Percentiles rank a stretch among this genome's conserved stretches.
Conservation (phyloP, 2,797 vertebrate species). For the Urocyon cinereoargenteus region DNA sequence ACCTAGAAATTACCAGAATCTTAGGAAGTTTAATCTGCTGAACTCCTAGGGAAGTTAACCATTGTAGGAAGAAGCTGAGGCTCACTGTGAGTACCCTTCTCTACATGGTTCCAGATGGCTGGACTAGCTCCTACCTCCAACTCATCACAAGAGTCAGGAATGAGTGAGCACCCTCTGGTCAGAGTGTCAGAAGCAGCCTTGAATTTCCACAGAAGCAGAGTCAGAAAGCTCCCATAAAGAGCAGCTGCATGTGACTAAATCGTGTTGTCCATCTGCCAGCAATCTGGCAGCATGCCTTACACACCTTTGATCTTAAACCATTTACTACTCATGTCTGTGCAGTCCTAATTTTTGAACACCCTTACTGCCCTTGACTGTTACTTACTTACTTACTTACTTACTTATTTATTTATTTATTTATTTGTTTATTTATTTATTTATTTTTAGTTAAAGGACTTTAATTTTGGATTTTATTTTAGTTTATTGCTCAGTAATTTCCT, state of each 20-base stretch:
- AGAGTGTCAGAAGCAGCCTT: not conserved
- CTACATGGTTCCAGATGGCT: not conserved
- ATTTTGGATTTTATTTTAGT: slow-evolving; percentile 8
- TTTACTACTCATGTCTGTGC: not conserved
- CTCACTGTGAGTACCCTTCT: not conserved
- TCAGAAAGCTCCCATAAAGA: not conserved
- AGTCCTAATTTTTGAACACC: not conserved
- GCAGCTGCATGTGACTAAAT: not conserved
- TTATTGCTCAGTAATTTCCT: slow-evolving; percentile 45
- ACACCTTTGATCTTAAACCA: not conserved
- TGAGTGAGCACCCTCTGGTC: not conserved
- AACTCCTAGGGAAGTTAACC: not conserved
- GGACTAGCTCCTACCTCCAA: not conserved
- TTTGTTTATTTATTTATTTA: not conserved
- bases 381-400: not conserved
- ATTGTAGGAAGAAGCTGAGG: not conserved
- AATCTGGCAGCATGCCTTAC: not conserved
- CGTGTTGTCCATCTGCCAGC: not conserved
- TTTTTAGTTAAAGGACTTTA: not conserved
- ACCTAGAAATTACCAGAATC: not conserved
- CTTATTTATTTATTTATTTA: not conserved
- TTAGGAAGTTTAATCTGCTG: not conserved
- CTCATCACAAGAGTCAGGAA: not conserved
- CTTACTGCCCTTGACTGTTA: not conserved
- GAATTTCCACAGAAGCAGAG: not conserved